Base-by-base conservation (phyloP, 2,888 invertebrate genomes). In the Dilophus febrilis region DNA sequence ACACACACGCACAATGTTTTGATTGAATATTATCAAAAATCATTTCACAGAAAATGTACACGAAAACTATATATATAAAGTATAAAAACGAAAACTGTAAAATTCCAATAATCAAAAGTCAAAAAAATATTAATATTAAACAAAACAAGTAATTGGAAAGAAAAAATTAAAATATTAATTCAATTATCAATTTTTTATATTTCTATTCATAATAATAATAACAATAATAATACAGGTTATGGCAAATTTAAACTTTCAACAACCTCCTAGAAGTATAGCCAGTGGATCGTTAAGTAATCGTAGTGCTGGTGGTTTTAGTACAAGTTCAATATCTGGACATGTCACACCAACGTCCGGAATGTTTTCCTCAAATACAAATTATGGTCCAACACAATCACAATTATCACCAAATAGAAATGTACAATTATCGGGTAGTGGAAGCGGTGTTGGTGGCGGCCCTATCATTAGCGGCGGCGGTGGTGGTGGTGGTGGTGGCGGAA, bases 221-320 rank as follows among this genome's bases (percentile, higher is more conserved):
- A n/a, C n/a, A n/a, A n/a, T n/a, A n/a, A n/a, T n/a, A n/a, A n/a
- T n/a, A n/a, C n/a, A 72, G 82, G 83, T 78, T 76, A 86, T 87
- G 85, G 86, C 86, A 72, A 86, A 85, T 74, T 74, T 86, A 76
- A 86, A 86, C 72, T 84, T 85, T 70, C 81, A 81, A 66, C 80
- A 79, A 69, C 78, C 81, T 55, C 84, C 85, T 66, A 77, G 86
- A 70, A 86, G 81, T 72, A 77, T 86, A 70, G 81, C 82, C 64
- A 81, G 81, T 65, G 77, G 71, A 55, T 74, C 73, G 63, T 69
- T 78, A 59, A 69, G 71, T 54, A 68, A 61, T 50, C 73, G 62
- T 70, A 71, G 71, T 64, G 70, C 71, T 55, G 70, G 72, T 56
- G 70, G 68, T 46, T 75, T 74, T 59, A 70, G 71, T 54, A 70